Evolutionary conservation across 2,113 vertebrate genomes (phyloP), one percentile per base, ranked within the genome.

Genomic region (Cephalopholis sonnerati): DNA sequence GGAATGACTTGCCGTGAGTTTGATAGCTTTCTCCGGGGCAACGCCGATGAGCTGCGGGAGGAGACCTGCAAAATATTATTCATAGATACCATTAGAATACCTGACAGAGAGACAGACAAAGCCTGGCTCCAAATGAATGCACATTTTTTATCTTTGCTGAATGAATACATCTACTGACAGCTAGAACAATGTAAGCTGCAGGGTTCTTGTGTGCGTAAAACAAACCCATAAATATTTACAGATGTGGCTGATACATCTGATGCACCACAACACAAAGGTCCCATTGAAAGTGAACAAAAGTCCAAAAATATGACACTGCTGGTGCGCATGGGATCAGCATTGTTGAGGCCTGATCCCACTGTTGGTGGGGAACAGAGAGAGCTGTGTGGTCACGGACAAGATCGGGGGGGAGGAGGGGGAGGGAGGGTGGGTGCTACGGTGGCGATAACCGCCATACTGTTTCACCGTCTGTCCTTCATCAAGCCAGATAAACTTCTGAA

Each of bases 21-120:
- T 99, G 95, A 99, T 99, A 90, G 98, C 98, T 93, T 99, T 99
- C 95, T 99, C 98, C 79, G 98, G 98, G 91, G 98, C 98, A 87
- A 99, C 98, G 79, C 98, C 98, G 88, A 99, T 97, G 89, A 99
- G 97, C 82, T 99, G 98, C 85, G 98, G 98, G 94, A 99, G 93
- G 89, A 99, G 97, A 95, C 98, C 98, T 99, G 95, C 88, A 91
- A 93, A 94, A 93, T 87, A 93, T 90, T 93, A 93, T 94, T 92
- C 92, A 93, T 92, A 90, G 92, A 87, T 74, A 88, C 71, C 83
- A 90, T 93, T 90, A 93, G 87, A 90, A 85, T 77, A 90, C 86
- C 87, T 89, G 84, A 89, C 83, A 84, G 64, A 79, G 32, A 63
- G 39, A 70, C 68, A 83, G 74, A 70, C 48, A 78, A 71, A 79